Evolutionary conservation across 1,140 invertebrate species (phyloP).

Genomic region (Drosophila repletoides): DNA sequence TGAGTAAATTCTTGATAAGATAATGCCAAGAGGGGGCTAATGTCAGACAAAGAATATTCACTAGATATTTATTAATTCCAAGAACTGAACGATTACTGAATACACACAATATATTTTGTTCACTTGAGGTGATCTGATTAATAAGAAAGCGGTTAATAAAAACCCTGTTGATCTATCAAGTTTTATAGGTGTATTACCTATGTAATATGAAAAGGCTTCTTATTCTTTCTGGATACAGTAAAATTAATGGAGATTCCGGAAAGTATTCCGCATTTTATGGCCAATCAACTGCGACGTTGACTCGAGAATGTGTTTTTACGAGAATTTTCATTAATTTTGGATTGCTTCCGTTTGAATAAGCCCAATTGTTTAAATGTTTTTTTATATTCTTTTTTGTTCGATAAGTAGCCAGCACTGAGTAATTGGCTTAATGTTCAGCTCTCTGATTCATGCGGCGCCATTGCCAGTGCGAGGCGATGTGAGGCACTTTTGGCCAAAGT

Average conservation of each 20-base stretch:
- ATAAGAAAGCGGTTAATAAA: background rate
- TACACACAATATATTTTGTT: background rate
- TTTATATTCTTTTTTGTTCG: background rate
- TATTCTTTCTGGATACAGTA: too few species aligned
- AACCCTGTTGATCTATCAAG: background rate
- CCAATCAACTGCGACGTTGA: too few species aligned
- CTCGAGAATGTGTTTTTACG: too few species aligned
- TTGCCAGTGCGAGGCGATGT: too few species aligned
- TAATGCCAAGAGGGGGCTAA: constrained; percentile 25
- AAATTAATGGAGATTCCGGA: too few species aligned
- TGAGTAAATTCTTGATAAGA: constrained; percentile 32
- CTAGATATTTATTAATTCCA: constrained; percentile 28
- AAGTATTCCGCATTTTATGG: too few species aligned
- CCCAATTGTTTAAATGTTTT: background rate
- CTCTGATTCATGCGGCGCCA: constrained; percentile 1
- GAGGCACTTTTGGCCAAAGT: too few species aligned
- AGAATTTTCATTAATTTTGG: too few species aligned
- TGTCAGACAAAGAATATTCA: constrained; percentile 32
- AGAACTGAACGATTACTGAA: constrained; percentile 25
- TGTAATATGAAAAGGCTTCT: background rate
- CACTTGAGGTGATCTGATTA: background rate
- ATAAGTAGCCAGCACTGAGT: constrained; percentile 18
- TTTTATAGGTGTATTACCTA: background rate
- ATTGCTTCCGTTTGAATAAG: background rate
- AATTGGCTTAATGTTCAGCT: background rate